These are phyloP conservation scores for Rhinoderma darwinii DNA, from an alignment of 2,113 vertebrate genomes.

Conservation along the genomic window DNA sequence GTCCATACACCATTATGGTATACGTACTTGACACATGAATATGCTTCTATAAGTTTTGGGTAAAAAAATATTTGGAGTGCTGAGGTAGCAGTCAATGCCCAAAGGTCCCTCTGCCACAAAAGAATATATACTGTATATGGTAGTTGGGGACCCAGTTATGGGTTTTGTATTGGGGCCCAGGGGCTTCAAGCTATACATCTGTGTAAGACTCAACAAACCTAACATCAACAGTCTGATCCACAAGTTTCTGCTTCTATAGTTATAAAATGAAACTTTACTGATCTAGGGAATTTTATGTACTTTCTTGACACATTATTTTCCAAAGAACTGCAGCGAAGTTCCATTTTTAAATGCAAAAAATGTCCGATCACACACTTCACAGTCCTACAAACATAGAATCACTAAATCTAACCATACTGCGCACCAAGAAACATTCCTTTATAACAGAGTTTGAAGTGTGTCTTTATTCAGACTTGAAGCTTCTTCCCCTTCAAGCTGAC, in stretches of 20 bases:
- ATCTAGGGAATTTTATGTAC: not conserved
- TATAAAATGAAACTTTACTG: not conserved
- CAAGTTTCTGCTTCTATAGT: not conserved
- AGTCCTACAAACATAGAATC: not conserved
- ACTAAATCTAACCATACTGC: not conserved
- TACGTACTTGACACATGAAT: no score
- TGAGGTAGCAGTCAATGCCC: no score
- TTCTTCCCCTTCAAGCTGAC: not conserved
- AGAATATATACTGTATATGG: no score
- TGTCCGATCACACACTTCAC: not conserved
- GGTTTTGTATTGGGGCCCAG: no score
- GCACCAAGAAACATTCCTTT: not conserved
- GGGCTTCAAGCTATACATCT: no score
- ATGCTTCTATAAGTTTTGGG: no score
- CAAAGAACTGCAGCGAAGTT: not conserved
- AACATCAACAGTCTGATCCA: no score
- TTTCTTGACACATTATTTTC: not conserved
- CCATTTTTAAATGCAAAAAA: not conserved
- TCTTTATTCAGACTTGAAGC: not conserved
- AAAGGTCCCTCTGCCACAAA: no score
- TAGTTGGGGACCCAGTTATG: no score
- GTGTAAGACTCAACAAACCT: no score
- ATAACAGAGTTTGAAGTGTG: not conserved
- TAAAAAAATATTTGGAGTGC: no score
- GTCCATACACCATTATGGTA: no score